Evolutionary conservation across 2,888 invertebrate species (phyloP), one percentile per base, ranked within the genome.

Genomic region (Hipparchia semele): DNA sequence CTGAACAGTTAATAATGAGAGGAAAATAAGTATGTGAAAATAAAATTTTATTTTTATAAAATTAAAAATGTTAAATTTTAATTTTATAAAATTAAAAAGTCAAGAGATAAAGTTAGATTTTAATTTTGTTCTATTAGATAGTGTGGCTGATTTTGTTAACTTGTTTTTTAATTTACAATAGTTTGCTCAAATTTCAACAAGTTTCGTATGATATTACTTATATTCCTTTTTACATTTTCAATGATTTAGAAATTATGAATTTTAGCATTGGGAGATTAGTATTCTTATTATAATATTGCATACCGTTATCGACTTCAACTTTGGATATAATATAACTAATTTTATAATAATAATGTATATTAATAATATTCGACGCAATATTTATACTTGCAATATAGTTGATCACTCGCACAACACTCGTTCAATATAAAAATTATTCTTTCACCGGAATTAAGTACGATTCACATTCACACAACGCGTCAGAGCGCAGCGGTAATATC

Each of bases 361-460:
- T 81, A 82, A 83, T 76, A 84, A 62, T 75, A 75, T 76, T 78
- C 76, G 77, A 82, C 82, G 82, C 80, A 82, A 80, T 78, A 79
- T 80, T 80, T 80, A 80, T 77, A 78, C 77, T 75, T 77, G 69
- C 82, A 78, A 77, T 81, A 78, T 73, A 75, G 76, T 75, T 80
- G 77, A 80, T 81, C 82, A 82, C 80, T 82, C 81, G 82, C 84
- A 82, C 85, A 84, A 86, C 87, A 85, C 74, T 80, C 78, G 72
- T 73, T 77, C 70, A 78, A 78, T 79, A 81, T 78, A 81, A 82
- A 80, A 80, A 79, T 77, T 78, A 76, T 77, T 74, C 74, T 61
- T 61, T 79, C 72, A 78, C 78, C 78, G 79, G 76, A 76, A 78
- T 64, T 60, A 39, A 39, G 39, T 39, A 39, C 39, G 39, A 39